Evolutionary conservation across 2,113 vertebrate genomes (phyloP), one percentile per base, ranked within the genome.

Genomic region (Noctilio leporinus): DNA sequence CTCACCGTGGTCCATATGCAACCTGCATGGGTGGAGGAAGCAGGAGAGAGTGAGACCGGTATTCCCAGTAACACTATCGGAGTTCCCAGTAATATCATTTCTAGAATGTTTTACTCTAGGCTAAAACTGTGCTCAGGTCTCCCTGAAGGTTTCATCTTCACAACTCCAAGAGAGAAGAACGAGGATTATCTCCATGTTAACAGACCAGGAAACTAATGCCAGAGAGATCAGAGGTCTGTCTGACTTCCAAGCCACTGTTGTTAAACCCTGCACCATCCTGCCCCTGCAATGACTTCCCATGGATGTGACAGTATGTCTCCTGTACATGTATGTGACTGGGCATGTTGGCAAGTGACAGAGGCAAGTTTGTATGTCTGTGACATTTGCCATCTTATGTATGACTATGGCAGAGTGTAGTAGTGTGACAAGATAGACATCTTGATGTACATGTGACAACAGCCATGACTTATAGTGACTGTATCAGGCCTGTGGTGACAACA

Each of bases 391-490:
- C 88, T 80, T 49, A 73, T 43, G 28, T 53, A 30, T 47, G 28
- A 47, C 72, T 15, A 55, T 43, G 72, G 69, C 80, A 75, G 35
- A 40, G 28, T 57, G 43, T 38, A 77, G 28, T 64, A n/a, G 55
- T 19, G 10, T 65, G 85, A 73, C 70, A 57, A 62, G 78, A 92
- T 55, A 20, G 67, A 75, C 14, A 12, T 93, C 78, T 92, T 57
- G 73, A 95, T 33, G 26, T 33, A 53, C 33, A 77, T 43, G 28
- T 97, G 92, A 93, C 64, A 89, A 16, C 26, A 82, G 72, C 59
- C 77, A 14, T 90, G 76, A 67, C 87, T 78, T 80, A 59, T 51
- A 91, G 53, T 95, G 76, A 85, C 72, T 53, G 30, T 15, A 38
- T 90, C 90, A 59, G 82, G 45, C 77, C 82, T 59, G 8, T 47